A percentile compares a stretch with the other conserved stretches of the same genome.
These are phyloP conservation scores for Timema cristinae DNA, from an alignment of 2,888 invertebrate genomes.

Conservation along the genomic window DNA sequence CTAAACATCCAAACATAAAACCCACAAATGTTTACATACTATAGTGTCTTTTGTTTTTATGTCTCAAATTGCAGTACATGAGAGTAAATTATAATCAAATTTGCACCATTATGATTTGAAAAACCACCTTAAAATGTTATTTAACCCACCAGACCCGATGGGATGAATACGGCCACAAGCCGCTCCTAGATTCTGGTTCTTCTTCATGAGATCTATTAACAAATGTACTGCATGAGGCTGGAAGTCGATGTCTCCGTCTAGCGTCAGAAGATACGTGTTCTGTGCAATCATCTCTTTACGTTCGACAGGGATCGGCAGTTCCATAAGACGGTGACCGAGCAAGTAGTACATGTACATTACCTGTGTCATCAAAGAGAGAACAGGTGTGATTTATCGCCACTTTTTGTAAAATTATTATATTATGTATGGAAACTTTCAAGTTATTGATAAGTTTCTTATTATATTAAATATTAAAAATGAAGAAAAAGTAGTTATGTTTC, in stretches of 20 bases:
- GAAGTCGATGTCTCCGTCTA: conserved; percentile 89
- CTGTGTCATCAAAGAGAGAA: conserved; percentile 38
- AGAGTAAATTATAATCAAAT: too few relatives aligned
- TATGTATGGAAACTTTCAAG: too few relatives aligned
- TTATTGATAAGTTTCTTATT: too few relatives aligned
- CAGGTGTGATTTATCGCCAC: neutral
- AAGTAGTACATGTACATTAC: conserved; percentile 94
- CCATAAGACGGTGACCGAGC: conserved; percentile 74
- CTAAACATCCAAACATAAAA: too few relatives aligned
- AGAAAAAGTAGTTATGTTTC: too few relatives aligned
- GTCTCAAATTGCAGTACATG: too few relatives aligned
- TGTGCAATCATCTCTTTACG: conserved; percentile 66
- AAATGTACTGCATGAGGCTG: conserved; percentile 73
- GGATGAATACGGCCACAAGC: conserved; percentile 91
- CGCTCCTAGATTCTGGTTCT: conserved; percentile 70
- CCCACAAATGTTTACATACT: too few relatives aligned
- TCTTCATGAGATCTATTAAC: conserved; percentile 82
- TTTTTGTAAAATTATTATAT: neutral
- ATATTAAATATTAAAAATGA: too few relatives aligned
- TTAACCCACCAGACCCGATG: conserved; percentile 58
- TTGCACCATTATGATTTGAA: too few relatives aligned
- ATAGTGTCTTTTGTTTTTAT: too few relatives aligned
- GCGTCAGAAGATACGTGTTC: conserved; percentile 77
- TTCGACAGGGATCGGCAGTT: conserved; percentile 55
- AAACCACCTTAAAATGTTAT: neutral